Evolutionary conservation across 2,888 invertebrate genomes (phyloP).

Genomic region (Conops quadrifasciatus): DNA sequence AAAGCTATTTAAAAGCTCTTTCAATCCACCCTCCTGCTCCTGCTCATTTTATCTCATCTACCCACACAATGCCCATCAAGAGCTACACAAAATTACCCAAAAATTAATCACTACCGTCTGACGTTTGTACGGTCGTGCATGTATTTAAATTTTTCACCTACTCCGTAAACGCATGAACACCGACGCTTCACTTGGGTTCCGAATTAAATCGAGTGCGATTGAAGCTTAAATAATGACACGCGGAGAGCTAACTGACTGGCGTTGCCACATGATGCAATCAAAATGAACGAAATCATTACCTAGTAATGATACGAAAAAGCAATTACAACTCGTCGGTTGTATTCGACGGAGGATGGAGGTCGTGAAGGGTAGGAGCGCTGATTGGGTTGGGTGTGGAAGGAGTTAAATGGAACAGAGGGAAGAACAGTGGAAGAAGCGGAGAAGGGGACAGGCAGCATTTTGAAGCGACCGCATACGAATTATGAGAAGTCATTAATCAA

Average conservation of each 20-base stretch:
- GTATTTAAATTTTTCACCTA: constrained; percentile 27
- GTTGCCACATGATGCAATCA: constrained; percentile 21
- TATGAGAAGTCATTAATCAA: constrained; percentile 33
- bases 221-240: constrained; percentile 31
- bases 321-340: constrained; percentile 18
- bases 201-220: constrained; percentile 33
- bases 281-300: background rate
- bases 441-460: background rate
- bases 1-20: background rate
- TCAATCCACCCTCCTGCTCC: background rate
- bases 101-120: background rate
- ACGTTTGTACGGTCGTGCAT: background rate
- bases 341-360: background rate
- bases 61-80: background rate
- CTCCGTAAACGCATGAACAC: background rate
- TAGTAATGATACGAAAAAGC: constrained; percentile 33
- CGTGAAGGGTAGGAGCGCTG: background rate
- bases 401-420: background rate
- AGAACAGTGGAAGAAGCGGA: background rate
- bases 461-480: constrained; percentile 19
- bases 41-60: background rate
- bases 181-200: constrained; percentile 28
- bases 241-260: constrained; percentile 10
- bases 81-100: background rate
- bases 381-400: background rate